A percentile compares a stretch with the other conserved stretches of the same genome.
phyloP scores from a whole-genome alignment of 1,140 invertebrate genomes.

The Drosophila teissieri region DNA sequence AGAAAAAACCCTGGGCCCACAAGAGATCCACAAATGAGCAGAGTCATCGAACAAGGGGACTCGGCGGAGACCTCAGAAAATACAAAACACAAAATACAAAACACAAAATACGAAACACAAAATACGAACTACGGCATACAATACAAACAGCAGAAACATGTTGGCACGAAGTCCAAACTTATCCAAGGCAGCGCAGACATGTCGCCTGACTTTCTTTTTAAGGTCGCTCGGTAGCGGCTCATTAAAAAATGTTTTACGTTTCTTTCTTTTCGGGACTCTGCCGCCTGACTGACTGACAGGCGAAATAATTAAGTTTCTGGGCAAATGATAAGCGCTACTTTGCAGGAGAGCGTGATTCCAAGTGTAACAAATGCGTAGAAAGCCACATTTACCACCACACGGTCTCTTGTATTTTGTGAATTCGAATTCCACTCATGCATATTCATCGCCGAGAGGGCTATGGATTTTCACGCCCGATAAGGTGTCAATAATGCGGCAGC shows the following conservation, averaged over 20 bases:
- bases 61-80: constrained; percentile 19
- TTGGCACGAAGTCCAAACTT: constrained; percentile 69
- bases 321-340: constrained; percentile 65
- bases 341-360: constrained; percentile 25
- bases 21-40: constrained; percentile 60
- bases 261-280: constrained; percentile 34
- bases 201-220: constrained; percentile 70
- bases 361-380: constrained; percentile 81
- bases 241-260: constrained; percentile 77
- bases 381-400: constrained; percentile 25
- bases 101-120: too few relatives aligned
- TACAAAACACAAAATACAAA: constrained; percentile 1
- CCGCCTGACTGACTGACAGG: constrained; percentile 47
- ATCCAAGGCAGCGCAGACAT: constrained; percentile 46
- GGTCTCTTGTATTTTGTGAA: too few relatives aligned
- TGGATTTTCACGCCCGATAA: constrained; percentile 46
- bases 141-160: constrained; percentile 57
- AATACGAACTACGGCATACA: neutral
- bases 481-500: constrained; percentile 69
- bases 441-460: constrained; percentile 15
- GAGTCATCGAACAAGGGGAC: constrained; percentile 46
- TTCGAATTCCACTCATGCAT: constrained; percentile 37
- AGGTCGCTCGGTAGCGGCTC: constrained; percentile 53
- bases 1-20: constrained; percentile 20
- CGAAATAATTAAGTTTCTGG: constrained; percentile 75